These are phyloP conservation scores for Xenops minutus DNA, from an alignment of 2,797 vertebrate genomes.

Conservation along the genomic window DNA sequence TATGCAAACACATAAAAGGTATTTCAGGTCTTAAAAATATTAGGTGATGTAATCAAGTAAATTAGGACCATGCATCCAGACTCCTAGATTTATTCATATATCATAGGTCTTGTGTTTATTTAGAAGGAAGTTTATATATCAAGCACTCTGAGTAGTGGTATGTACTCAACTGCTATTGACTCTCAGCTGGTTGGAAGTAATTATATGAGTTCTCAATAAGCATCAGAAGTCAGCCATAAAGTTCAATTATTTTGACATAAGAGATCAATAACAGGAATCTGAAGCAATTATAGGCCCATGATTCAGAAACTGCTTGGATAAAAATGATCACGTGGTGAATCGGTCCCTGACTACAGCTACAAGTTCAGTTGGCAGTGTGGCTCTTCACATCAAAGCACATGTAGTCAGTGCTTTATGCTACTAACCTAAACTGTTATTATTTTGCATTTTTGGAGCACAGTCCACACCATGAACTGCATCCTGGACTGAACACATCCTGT, in stretches of 20 bases:
- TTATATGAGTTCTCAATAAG: conserved; percentile 56
- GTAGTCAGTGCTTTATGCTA: not conserved
- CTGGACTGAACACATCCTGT: not conserved
- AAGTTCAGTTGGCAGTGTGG: not conserved
- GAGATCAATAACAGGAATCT: conserved; percentile 56
- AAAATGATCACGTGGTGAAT: not conserved
- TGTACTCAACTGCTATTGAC: not conserved
- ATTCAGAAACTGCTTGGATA: conserved; percentile 19
- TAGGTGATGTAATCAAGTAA: not conserved
- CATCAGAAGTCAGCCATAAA: conserved; percentile 44
- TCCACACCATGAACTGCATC: not conserved
- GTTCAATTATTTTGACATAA: conserved; percentile 59
- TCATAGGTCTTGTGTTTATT: not conserved
- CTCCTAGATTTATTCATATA: not conserved
- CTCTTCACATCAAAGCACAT: not conserved
- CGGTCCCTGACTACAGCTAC: not conserved
- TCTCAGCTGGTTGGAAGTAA: conserved; percentile 38
- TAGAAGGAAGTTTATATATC: not conserved
- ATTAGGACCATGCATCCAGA: not conserved
- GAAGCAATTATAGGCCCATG: conserved; percentile 27
- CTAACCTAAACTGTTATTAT: not conserved
- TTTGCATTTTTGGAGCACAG: not conserved
- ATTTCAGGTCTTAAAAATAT: not conserved
- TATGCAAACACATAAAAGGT: not conserved
- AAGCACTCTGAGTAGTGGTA: not conserved